Percentiles rank a stretch among this genome's conserved stretches.
These are phyloP conservation scores for Frankliniella fusca DNA, from an alignment of 2,888 invertebrate genomes.

Conservation along the genomic window DNA sequence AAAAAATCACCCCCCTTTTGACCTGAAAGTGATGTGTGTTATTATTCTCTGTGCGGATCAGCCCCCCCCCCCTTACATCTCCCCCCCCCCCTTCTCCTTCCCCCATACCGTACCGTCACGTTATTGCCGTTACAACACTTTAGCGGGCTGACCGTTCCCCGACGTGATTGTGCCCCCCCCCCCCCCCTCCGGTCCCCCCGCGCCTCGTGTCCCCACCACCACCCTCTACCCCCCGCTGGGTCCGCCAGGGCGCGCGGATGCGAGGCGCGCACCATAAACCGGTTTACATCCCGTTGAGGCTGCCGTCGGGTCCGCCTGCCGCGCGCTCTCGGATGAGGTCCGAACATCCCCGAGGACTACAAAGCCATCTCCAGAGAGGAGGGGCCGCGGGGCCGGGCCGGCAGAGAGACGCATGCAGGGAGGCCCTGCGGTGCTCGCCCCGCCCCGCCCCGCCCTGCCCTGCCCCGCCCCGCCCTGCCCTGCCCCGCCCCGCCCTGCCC, in stretches of 20 bases:
- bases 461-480: neutral
- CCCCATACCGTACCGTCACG: neutral
- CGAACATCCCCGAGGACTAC: conserved; percentile 3
- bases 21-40: neutral
- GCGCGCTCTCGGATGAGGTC: neutral
- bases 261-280: neutral
- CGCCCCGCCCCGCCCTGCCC: too few species aligned
- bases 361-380: too few species aligned
- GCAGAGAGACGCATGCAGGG: too few species aligned
- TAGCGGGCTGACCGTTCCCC: conserved; percentile 23
- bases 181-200: neutral
- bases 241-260: neutral
- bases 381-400: too few species aligned
- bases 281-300: conserved; percentile 17
- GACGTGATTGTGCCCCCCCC: neutral
- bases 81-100: neutral
- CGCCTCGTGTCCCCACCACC: neutral
- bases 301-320: neutral
- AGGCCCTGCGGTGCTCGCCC: too few species aligned
- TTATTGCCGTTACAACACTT: conserved; percentile 25
- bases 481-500: neutral
- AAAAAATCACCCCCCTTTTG: too few species aligned
- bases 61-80: neutral
- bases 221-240: neutral
- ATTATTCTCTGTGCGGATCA: neutral